phyloP scores from a whole-genome alignment of 23 tunicate genomes.

The Trididemnum nubilum region DNA sequence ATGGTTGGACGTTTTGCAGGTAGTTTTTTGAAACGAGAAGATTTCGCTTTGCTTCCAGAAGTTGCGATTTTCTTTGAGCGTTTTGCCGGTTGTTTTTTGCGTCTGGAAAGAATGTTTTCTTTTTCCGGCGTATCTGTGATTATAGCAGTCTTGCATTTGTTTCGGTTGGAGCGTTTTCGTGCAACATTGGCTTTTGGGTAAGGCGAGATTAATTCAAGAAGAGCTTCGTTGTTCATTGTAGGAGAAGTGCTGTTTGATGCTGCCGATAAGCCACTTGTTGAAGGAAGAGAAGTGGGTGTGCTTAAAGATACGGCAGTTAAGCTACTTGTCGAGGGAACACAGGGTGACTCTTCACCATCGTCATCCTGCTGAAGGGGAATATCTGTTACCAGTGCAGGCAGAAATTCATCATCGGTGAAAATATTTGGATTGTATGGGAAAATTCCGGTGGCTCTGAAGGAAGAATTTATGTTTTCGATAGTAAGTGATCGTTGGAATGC shows the following conservation, averaged over 20 bases:
- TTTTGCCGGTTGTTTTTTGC: neutral
- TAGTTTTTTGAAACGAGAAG: neutral
- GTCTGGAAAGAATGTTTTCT: slow-evolving; percentile 15
- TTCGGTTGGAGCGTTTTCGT: slow-evolving; percentile 15
- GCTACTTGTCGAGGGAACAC: neutral
- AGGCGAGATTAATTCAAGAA: slow-evolving; percentile 3
- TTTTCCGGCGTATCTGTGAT: slow-evolving; percentile 16
- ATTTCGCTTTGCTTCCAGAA: neutral
- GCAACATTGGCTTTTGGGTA: slow-evolving; percentile 10
- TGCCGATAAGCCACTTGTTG: slow-evolving; percentile 7
- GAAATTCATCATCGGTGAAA: slow-evolving; percentile 29
- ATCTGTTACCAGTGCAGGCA: slow-evolving; percentile 16
- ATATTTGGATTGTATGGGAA: slow-evolving; percentile 9
- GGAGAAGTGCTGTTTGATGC: neutral
- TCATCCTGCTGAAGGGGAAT: slow-evolving; percentile 5
- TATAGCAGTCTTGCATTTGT: slow-evolving; percentile 7
- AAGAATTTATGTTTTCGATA: neutral
- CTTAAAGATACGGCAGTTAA: neutral
- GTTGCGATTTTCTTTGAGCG: neutral
- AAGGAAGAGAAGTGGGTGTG: neutral
- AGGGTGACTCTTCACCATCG: neutral
- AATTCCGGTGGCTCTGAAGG: neutral
- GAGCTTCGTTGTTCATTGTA: neutral
- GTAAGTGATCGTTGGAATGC: neutral
- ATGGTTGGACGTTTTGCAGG: neutral